Percentiles rank a stretch among this genome's conserved stretches.
These are phyloP conservation scores for Mongoloraphidia duomilia DNA, from an alignment of 2,888 invertebrate genomes.

Conservation along the genomic window DNA sequence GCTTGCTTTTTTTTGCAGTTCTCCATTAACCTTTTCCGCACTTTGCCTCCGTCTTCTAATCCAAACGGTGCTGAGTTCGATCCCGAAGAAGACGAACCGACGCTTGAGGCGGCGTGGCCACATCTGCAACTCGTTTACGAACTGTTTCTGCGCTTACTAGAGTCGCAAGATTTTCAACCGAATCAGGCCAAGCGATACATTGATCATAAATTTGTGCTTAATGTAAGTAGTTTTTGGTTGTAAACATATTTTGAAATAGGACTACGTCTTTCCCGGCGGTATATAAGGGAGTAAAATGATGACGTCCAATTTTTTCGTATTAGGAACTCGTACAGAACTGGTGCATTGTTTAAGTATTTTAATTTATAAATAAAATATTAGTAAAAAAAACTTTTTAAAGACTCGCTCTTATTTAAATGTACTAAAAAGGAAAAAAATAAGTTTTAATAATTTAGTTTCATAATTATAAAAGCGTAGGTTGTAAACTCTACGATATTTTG, in stretches of 20 bases:
- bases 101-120: constrained; percentile 98
- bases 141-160: constrained; percentile 93
- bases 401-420: no score
- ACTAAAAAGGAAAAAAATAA: no score
- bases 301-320: no score
- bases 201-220: constrained; percentile 95
- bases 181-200: constrained; percentile 63
- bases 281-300: neutral
- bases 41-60: constrained; percentile 91
- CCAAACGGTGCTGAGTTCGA: constrained; percentile 80
- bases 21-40: constrained; percentile 91
- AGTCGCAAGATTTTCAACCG: constrained; percentile 97
- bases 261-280: no score
- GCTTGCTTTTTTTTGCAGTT: constrained; percentile 22
- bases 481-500: no score
- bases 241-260: neutral
- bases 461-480: no score
- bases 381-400: no score
- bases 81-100: constrained; percentile 99
- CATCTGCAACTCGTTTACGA: constrained; percentile 98
- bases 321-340: no score
- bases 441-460: no score
- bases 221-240: constrained; percentile 29
- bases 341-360: no score
- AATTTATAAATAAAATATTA: no score